A percentile compares a stretch with the other conserved stretches of the same genome.
Conservation (phyloP, 2,797 vertebrate species). For the Parauchenoglanis punctatus region DNA sequence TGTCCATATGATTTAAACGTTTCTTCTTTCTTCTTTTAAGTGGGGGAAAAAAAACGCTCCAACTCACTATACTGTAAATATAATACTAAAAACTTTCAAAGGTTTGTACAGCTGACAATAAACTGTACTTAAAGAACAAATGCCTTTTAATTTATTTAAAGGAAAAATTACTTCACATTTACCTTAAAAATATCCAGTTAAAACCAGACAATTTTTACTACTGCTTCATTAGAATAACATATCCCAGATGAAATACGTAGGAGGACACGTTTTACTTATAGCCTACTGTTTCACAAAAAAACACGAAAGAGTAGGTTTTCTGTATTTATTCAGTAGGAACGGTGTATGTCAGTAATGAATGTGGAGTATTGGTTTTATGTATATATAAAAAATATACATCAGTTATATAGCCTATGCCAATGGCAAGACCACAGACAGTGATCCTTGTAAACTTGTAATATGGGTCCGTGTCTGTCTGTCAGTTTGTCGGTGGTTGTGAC, state of each 20-base stretch:
- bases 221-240: not conserved
- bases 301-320: constrained; percentile 1
- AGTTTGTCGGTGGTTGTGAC: constrained; percentile 20
- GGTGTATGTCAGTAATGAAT: constrained; percentile 15
- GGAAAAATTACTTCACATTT: not conserved
- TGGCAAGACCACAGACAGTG: constrained; percentile 31
- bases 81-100: not conserved
- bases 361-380: not conserved
- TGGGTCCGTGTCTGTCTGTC: constrained; percentile 24
- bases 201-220: not conserved
- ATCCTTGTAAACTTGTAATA: constrained; percentile 75
- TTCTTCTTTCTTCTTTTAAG: constrained; percentile 51
- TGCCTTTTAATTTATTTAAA: not conserved
- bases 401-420: not conserved
- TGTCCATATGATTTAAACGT: constrained; percentile 43
- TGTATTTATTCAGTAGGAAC: constrained; percentile 23
- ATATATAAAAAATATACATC: not conserved
- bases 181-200: not conserved
- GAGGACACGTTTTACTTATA: not conserved
- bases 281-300: not conserved
- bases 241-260: not conserved
- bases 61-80: constrained; percentile 50
- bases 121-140: not conserved
- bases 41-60: constrained; percentile 51
- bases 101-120: not conserved